Percentiles rank a stretch among this genome's conserved stretches.
Evolutionary conservation across 2,797 vertebrate genomes (phyloP).

Genomic region (Molossus alvarezi): DNA sequence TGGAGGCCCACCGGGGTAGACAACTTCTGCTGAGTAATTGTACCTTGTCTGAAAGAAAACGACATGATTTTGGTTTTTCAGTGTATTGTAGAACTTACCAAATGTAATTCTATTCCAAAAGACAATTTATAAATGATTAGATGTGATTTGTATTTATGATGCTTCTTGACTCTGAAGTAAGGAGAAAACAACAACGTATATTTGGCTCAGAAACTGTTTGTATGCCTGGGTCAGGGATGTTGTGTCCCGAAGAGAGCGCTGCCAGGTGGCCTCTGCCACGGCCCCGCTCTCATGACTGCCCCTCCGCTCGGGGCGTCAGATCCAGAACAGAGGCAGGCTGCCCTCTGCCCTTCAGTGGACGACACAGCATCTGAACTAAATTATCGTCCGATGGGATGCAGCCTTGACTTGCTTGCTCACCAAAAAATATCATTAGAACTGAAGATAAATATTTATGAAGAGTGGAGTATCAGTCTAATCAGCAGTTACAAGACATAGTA

Average conservation of each 20-base stretch:
- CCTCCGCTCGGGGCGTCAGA: not conserved
- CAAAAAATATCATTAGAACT: not conserved
- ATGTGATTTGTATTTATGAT: not conserved
- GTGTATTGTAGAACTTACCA: conserved; percentile 32
- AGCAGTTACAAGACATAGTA: not conserved
- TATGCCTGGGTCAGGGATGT: not conserved
- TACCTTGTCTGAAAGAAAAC: not conserved
- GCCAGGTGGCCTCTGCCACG: not conserved
- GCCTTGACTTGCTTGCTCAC: not conserved
- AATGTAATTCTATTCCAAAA: not conserved
- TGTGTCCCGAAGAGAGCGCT: not conserved
- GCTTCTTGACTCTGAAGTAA: conserved; percentile 5
- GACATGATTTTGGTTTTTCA: not conserved
- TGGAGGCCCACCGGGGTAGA: not conserved
- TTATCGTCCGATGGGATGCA: not conserved
- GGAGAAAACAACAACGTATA: not conserved
- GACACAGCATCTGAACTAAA: not conserved
- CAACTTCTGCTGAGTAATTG: conserved; percentile 18
- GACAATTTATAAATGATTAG: conserved; percentile 7
- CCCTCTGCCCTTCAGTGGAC: not conserved
- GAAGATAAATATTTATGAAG: not conserved
- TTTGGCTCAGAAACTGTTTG: not conserved
- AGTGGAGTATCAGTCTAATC: not conserved
- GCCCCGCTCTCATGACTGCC: not conserved
- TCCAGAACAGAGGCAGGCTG: not conserved